Evolutionary conservation across 2,888 invertebrate genomes (phyloP).

Genomic region (Drosophila fungiperda): DNA sequence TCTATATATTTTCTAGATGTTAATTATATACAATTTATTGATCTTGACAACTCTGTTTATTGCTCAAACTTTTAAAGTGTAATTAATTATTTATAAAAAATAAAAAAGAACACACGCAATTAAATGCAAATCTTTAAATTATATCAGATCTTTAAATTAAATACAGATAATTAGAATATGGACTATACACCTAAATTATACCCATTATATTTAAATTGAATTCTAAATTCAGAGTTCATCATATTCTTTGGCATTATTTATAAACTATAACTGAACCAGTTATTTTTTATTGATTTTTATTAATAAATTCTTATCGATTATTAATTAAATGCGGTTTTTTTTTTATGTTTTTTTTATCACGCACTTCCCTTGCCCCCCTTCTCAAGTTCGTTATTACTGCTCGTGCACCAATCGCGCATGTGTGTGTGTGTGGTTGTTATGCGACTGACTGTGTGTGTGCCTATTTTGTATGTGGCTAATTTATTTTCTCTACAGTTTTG

Average conservation of each 20-base stretch:
- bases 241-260: background rate
- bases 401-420: slow-evolving; percentile 37
- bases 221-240: background rate
- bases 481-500: background rate
- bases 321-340: background rate
- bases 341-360: background rate
- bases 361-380: background rate
- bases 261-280: background rate
- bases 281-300: background rate
- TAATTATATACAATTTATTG: background rate
- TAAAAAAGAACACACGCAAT: background rate
- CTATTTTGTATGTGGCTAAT: background rate
- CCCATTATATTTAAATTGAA: background rate
- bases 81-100: too few relatives aligned
- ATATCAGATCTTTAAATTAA: background rate
- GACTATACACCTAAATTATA: background rate
- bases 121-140: background rate
- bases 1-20: background rate
- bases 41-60: background rate
- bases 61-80: too few relatives aligned
- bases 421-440: slow-evolving; percentile 14
- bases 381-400: slow-evolving; percentile 72
- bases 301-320: background rate
- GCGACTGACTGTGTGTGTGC: background rate
- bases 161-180: too few relatives aligned